phyloP scores from a whole-genome alignment of 2,113 vertebrate genomes.

The Corythornis vintsioides region DNA sequence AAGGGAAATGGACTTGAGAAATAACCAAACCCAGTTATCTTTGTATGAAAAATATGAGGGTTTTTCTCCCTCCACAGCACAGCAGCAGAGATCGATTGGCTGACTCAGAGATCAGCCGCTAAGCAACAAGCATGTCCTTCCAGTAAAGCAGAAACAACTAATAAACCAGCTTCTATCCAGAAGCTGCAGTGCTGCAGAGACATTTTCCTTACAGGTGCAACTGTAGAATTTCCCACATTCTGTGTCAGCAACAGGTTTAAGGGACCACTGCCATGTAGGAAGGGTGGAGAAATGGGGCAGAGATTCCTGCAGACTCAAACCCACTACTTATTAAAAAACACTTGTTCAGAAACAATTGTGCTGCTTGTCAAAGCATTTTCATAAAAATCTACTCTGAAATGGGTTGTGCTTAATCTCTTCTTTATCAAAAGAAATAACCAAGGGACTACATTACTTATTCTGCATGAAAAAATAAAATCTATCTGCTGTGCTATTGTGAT shows the following conservation, averaged over 20 bases:
- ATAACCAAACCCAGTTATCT: not conserved
- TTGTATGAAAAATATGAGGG: not conserved
- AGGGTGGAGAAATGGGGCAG: not conserved
- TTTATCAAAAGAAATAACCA: not conserved
- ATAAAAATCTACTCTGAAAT: not conserved
- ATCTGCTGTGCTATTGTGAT: not conserved
- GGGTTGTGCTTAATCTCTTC: not conserved
- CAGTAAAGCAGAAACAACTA: not conserved
- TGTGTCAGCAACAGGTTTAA: not conserved
- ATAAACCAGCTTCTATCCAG: constrained; percentile 1
- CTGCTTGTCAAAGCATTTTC: not conserved
- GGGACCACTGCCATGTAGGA: accelerated
- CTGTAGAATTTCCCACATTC: not conserved
- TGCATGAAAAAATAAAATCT: not conserved
- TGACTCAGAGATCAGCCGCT: constrained; percentile 19
- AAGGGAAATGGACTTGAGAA: not conserved
- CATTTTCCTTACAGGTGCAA: not conserved
- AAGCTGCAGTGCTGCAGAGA: not conserved
- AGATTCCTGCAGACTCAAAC: not conserved
- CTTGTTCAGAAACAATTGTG: not conserved
- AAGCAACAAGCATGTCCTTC: constrained; percentile 36
- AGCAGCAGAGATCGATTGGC: constrained; percentile 1
- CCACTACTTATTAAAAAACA: not conserved
- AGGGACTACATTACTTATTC: not conserved
- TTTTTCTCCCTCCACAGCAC: not conserved